Percentiles rank a stretch among this genome's conserved stretches.
Evolutionary conservation across 30 jellyfish, hydroid and myxozoan genomes (phyloP).

Genomic region (Cassiopea xamachana): DNA sequence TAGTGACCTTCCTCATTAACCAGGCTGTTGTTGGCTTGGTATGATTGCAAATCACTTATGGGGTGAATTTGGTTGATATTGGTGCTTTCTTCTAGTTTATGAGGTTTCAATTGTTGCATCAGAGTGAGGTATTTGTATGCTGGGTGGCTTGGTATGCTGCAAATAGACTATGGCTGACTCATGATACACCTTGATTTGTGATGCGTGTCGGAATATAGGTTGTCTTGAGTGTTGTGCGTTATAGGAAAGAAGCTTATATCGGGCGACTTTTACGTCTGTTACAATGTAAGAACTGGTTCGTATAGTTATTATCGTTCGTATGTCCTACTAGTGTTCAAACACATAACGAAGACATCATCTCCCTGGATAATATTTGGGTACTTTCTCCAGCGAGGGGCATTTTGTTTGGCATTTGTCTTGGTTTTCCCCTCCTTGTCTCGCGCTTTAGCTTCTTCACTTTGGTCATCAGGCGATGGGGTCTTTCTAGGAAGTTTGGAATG

Average conservation of each 20-base stretch:
- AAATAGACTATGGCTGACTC: neutral
- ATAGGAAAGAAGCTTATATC: neutral
- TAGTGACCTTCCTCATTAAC: neutral
- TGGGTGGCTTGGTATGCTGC: slow-evolving; percentile 10
- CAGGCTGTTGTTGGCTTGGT: neutral
- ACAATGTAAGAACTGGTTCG: neutral
- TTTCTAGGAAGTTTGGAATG: neutral
- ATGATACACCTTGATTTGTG: neutral
- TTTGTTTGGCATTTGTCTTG: neutral
- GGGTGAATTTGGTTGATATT: neutral
- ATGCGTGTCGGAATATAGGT: neutral
- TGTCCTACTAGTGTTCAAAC: neutral
- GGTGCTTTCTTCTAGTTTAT: neutral
- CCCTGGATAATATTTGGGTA: slow-evolving; percentile 11
- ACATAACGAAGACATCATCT: neutral
- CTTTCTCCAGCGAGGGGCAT: neutral
- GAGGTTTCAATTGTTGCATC: neutral
- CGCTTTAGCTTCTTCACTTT: neutral
- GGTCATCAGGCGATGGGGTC: neutral
- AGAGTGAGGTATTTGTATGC: neutral
- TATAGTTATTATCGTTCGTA: neutral
- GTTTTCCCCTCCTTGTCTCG: slow-evolving; percentile 3
- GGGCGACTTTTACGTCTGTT: neutral
- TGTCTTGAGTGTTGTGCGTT: neutral
- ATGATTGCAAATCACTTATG: neutral